Percentiles rank a stretch among this genome's conserved stretches.
Evolutionary conservation across 2,797 vertebrate species (phyloP).

Genomic region (Spondyliosoma cantharus): DNA sequence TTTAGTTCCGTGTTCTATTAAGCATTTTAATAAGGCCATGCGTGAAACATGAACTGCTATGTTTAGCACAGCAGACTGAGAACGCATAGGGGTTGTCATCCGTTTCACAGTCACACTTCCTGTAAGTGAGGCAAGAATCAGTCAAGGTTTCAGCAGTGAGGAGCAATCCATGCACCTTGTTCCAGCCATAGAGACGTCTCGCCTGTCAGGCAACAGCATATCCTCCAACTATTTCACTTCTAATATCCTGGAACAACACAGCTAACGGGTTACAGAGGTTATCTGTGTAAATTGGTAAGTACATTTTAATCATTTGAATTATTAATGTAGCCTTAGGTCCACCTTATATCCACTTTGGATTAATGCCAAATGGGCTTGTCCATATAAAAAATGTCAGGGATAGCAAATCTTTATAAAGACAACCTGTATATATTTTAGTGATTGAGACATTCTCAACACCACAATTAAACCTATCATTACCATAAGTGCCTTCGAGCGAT

Average conservation of each 20-base stretch:
- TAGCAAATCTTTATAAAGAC: not conserved
- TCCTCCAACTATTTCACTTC: not conserved
- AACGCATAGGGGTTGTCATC: constrained; percentile 14
- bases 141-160: constrained; percentile 47
- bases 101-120: constrained; percentile 74
- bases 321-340: not conserved
- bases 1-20: not conserved
- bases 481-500: not conserved
- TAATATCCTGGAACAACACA: not conserved
- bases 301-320: constrained; percentile 6
- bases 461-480: not conserved
- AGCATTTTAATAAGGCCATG: not conserved
- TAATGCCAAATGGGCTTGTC: not conserved
- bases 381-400: not conserved
- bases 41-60: constrained; percentile 27
- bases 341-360: not conserved
- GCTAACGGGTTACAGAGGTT: not conserved
- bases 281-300: constrained; percentile 45
- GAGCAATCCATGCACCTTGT: constrained; percentile 9
- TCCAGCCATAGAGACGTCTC: constrained; percentile 28
- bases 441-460: not conserved
- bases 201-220: not conserved
- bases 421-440: not conserved
- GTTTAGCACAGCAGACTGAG: constrained; percentile 12
- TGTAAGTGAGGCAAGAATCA: constrained; percentile 64